Percentiles rank a stretch among this genome's conserved stretches.
Conservation (phyloP, 2,888 invertebrate genomes). For the Cephalotes varians region DNA sequence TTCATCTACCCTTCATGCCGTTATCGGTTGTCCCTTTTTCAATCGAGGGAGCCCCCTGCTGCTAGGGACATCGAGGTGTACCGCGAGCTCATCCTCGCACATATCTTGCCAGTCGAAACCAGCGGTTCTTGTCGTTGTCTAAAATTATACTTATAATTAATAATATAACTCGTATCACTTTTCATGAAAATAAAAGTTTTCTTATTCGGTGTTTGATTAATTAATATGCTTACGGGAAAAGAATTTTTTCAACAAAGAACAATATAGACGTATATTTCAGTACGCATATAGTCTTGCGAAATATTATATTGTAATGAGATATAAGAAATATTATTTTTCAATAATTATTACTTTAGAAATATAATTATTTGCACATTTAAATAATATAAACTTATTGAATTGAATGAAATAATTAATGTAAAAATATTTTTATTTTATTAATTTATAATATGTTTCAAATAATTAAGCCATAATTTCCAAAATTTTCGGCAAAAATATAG, state of each 20-base stretch:
- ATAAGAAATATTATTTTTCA: not conserved
- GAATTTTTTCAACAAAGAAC: not conserved
- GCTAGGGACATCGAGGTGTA: conserved; percentile 44
- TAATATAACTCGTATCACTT: not conserved
- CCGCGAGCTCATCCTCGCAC: conserved; percentile 22
- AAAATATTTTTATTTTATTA: not conserved
- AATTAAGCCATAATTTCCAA: not conserved
- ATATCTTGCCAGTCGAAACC: conserved; percentile 11
- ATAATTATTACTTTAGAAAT: not conserved
- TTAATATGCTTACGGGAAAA: not conserved
- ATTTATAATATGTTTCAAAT: not conserved
- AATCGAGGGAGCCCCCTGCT: conserved; percentile 73
- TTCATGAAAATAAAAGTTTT: not conserved
- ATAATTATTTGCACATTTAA: not conserved
- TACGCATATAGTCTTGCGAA: not conserved
- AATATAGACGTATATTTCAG: not conserved
- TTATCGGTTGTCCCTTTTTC: conserved; percentile 81
- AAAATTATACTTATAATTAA: not conserved
- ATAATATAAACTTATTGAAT: not conserved
- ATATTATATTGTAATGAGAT: not conserved
- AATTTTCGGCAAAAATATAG: not conserved
- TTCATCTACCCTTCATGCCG: conserved; percentile 76
- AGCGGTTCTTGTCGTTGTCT: not conserved
- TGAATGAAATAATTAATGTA: not conserved
- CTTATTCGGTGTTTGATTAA: not conserved